Percentiles rank a stretch among this genome's conserved stretches.
These are phyloP conservation scores for Chiroxiphia lanceolata DNA, from an alignment of 2,797 vertebrate species.

Conservation along the genomic window DNA sequence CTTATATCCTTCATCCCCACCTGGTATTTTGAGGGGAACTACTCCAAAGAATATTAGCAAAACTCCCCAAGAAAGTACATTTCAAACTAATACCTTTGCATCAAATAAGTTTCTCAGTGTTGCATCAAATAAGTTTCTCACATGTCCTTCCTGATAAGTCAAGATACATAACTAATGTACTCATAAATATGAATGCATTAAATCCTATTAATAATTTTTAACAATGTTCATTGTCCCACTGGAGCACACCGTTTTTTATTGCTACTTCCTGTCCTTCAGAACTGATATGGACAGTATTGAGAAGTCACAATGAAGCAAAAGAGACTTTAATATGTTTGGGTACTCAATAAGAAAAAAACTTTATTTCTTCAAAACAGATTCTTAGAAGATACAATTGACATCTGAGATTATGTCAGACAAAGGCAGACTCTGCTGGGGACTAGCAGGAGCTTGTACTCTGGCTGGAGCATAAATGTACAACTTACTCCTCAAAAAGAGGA, in stretches of 20 bases:
- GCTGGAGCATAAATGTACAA: neutral
- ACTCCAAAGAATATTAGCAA: neutral
- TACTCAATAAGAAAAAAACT: neutral
- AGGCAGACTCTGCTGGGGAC: neutral
- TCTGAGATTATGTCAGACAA: neutral
- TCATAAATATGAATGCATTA: neutral
- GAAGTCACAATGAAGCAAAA: neutral
- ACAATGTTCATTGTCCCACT: neutral
- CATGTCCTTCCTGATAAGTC: neutral
- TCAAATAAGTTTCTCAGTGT: neutral
- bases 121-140: neutral
- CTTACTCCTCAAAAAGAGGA: neutral
- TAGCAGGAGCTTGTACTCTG: neutral
- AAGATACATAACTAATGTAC: neutral
- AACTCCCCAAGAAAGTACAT: neutral
- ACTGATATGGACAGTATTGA: neutral
- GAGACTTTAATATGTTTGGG: neutral
- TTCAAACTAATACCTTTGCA: neutral
- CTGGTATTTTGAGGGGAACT: neutral
- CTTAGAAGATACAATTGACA: neutral
- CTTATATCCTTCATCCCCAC: neutral
- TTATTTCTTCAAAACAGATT: neutral
- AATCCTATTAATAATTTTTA: neutral
- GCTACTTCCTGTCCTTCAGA: neutral
- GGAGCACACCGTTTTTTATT: neutral